Base-by-base conservation (phyloP, 2,113 vertebrate genomes). In the Chlorodrepanis virens region DNA sequence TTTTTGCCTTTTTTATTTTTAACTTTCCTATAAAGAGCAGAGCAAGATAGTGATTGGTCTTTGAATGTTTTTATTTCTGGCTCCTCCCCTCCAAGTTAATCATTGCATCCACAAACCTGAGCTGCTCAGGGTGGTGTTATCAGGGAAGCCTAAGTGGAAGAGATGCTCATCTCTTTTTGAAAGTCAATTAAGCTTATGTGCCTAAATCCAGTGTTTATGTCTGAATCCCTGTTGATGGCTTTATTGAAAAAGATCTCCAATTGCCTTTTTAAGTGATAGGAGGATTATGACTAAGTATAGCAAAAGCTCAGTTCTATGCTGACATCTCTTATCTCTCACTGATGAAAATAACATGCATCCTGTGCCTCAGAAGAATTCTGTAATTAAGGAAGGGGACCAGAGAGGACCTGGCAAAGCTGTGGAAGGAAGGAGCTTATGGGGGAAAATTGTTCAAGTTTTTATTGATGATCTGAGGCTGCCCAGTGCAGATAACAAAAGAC, bases 181-280 rank as follows among this genome's bases (percentile, higher is more conserved):
- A 93, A 93, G 90, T 95, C 87, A 93, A 14, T 95, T 93, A 94
- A 75, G 69, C 79, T 92, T 81, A 52, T 49, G 69, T 82, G 69
- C 56, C 68, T 89, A 93, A 95, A 81, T 89, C 89, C 72, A 69
- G 60, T 45, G 42, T 64, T 95, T 64, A 31, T 89, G 71, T 68
- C 49, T 57, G 71, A 94, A 89, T 90, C 83, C 53, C 76, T 71
- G 75, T 69, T 2, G 6, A 88, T 77, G 75, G 39, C 60, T 91
- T 80, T 86, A 93, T 72, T 87, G 88, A 96, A 90, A 80, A 80
- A 94, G 74, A 88, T 94, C 78, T 92, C 80, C 31, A 50, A 61
- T 70, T 90, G 67, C 67, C 94, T 84, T 92, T 86, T 95, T 67
- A 94, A 93, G 59, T 67, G 85, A 80, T 87, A 82, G 90, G 57